These are phyloP conservation scores for Nycticorax nycticorax DNA, from an alignment of 2,113 vertebrate genomes.

Conservation along the genomic window DNA sequence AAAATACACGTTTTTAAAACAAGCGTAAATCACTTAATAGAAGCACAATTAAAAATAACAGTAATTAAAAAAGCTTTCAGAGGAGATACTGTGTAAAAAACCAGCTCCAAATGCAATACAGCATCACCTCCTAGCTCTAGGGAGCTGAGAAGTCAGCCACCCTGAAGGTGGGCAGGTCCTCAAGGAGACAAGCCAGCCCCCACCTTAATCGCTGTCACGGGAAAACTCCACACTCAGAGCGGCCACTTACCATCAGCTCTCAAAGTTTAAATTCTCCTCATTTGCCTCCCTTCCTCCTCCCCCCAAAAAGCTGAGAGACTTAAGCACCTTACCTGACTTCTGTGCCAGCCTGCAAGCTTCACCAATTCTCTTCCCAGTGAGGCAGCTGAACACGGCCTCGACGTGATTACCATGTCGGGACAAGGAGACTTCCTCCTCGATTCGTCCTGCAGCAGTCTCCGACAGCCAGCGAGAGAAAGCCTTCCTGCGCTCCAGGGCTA, in stretches of 20 bases:
- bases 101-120: background rate
- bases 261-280: too few relatives aligned
- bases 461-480: conserved; percentile 91
- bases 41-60: background rate
- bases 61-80: background rate
- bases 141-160: background rate
- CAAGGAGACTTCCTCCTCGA: conserved; percentile 84
- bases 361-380: conserved; percentile 87
- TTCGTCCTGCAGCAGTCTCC: conserved; percentile 69
- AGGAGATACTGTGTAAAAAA: background rate
- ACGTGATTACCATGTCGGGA: conserved; percentile 65
- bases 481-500: conserved; percentile 83
- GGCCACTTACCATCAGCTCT: background rate
- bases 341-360: conserved; percentile 92
- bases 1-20: accelerated
- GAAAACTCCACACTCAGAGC: accelerated
- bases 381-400: conserved; percentile 91
- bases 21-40: background rate
- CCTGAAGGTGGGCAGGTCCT: accelerated
- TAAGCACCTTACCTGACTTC: conserved; percentile 77
- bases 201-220: accelerated
- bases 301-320: too few relatives aligned
- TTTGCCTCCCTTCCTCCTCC: too few relatives aligned
- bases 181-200: background rate
- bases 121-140: background rate